phyloP scores from a whole-genome alignment of 2,797 vertebrate genomes.

The Falco naumanni region DNA sequence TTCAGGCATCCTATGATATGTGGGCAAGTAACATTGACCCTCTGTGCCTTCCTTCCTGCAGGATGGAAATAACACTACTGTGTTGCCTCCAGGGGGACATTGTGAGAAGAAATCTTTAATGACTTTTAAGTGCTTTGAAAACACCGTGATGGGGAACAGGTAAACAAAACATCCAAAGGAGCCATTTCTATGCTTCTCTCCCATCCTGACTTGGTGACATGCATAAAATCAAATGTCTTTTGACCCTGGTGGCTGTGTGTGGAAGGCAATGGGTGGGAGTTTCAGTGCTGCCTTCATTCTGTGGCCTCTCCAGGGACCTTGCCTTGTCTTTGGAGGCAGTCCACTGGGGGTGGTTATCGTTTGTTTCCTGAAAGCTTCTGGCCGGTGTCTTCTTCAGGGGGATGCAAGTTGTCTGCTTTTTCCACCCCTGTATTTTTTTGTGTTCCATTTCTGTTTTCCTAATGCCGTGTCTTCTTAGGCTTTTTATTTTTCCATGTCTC shows the following conservation, averaged over 20 bases:
- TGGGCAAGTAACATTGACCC: neutral
- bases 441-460: neutral
- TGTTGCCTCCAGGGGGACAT: neutral
- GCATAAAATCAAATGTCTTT: neutral
- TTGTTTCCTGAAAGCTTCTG: neutral
- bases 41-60: constrained; percentile 3
- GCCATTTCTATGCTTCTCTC: neutral
- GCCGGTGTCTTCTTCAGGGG: neutral
- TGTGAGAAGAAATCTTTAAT: neutral
- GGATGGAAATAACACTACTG: neutral
- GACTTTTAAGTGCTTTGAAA: neutral
- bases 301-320: neutral
- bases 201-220: neutral
- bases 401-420: neutral
- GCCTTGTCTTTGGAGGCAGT: neutral
- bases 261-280: neutral
- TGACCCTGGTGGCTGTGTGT: fast-evolving
- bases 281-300: neutral
- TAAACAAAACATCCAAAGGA: neutral
- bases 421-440: fast-evolving
- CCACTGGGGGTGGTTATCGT: neutral
- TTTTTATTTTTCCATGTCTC: neutral
- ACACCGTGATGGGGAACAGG: neutral
- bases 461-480: neutral
- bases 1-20: neutral